These are phyloP conservation scores for Otis tarda DNA, from an alignment of 2,113 vertebrate genomes.

Conservation along the genomic window DNA sequence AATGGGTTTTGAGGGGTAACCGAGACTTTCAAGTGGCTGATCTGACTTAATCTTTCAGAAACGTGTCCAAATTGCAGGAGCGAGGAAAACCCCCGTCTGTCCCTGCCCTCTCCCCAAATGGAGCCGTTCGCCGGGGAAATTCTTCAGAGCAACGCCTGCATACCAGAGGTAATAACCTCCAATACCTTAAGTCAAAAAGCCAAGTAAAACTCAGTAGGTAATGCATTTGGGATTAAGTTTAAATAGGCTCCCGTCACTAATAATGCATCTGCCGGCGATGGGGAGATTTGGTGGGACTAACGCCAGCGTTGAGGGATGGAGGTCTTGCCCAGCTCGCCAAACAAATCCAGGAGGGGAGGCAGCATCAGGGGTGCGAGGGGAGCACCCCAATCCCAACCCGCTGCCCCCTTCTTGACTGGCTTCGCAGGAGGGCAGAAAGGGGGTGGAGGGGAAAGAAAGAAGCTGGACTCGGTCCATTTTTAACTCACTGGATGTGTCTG, in stretches of 20 bases:
- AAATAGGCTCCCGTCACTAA: conserved; percentile 42
- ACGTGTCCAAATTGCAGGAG: background rate
- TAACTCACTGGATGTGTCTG: conserved; percentile 73
- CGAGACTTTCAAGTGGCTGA: background rate
- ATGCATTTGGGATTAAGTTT: conserved; percentile 69
- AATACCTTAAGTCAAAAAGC: conserved; percentile 25
- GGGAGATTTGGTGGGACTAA: conserved; percentile 31
- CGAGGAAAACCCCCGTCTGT: background rate
- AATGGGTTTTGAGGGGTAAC: background rate
- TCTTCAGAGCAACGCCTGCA: background rate
- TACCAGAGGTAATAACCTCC: conserved; percentile 47
- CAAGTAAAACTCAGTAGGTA: conserved; percentile 46
- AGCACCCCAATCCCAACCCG: background rate
- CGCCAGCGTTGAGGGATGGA: conserved; percentile 16
- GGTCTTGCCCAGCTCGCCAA: conserved; percentile 19
- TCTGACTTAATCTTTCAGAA: conserved; percentile 26
- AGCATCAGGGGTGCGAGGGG: background rate
- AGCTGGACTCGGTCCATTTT: conserved; percentile 74
- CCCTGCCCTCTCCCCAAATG: background rate
- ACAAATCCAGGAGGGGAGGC: background rate
- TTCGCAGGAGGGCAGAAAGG: background rate
- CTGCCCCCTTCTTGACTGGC: background rate
- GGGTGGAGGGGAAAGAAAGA: background rate
- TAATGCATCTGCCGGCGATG: conserved; percentile 13
- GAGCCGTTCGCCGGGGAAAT: background rate